A percentile compares a stretch with the other conserved stretches of the same genome.
Conservation (phyloP, 2,797 vertebrate genomes). For the Furcifer pardalis region DNA sequence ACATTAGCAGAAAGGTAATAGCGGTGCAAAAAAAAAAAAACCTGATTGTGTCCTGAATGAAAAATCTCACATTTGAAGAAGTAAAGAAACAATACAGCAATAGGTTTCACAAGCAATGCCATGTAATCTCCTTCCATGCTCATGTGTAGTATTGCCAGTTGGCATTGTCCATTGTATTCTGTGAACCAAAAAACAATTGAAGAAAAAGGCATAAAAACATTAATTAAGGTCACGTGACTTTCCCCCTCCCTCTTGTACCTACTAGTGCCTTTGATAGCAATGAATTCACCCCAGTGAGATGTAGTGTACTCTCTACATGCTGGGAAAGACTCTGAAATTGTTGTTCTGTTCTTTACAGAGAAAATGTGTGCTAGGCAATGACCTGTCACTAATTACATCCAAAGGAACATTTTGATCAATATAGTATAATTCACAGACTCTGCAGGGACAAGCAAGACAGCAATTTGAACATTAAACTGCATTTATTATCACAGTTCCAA, state of each 20-base stretch:
- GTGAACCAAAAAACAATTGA: slow-evolving; percentile 1
- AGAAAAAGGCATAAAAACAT: neutral
- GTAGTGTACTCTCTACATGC: slow-evolving; percentile 31
- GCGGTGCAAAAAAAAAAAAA: neutral
- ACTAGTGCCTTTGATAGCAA: slow-evolving; percentile 3
- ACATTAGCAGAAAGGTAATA: neutral
- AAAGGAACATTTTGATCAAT: slow-evolving; percentile 49
- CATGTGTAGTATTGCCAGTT: neutral
- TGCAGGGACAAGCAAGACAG: slow-evolving; percentile 19
- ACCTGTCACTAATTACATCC: slow-evolving; percentile 37
- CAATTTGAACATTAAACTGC: slow-evolving; percentile 14
- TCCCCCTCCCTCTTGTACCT: neutral
- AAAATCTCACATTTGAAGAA: neutral
- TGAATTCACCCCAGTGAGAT: slow-evolving; percentile 39
- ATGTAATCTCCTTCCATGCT: neutral
- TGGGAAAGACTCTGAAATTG: slow-evolving; percentile 46
- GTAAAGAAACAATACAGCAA: neutral
- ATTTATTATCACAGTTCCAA: neutral
- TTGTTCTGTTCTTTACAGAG: slow-evolving; percentile 20
- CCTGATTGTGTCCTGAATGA: neutral
- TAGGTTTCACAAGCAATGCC: neutral
- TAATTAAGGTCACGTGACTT: neutral
- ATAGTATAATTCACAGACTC: slow-evolving; percentile 3
- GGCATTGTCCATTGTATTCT: neutral
- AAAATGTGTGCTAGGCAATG: slow-evolving; percentile 21